A percentile compares a stretch with the other conserved stretches of the same genome.
Conservation (phyloP, 2,797 vertebrate genomes). For the Enteromius mattozi region DNA sequence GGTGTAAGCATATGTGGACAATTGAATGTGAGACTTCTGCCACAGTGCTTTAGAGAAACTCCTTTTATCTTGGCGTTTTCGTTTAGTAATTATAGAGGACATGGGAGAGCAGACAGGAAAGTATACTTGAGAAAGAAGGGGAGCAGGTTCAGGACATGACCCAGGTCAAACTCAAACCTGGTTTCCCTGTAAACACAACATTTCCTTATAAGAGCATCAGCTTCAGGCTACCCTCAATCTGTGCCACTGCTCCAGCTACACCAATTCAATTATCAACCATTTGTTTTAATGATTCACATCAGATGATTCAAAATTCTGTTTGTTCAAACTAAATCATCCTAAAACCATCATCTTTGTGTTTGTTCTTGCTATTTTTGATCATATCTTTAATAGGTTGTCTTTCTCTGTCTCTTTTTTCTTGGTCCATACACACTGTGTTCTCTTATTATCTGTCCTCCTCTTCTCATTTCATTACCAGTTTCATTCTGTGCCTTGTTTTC, state of each 20-base stretch:
- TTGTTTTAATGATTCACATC: background rate
- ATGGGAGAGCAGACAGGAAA: background rate
- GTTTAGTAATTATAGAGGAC: background rate
- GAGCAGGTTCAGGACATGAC: background rate
- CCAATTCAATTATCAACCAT: background rate
- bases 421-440: background rate
- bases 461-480: slow-evolving; percentile 16
- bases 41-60: background rate
- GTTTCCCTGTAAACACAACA: background rate
- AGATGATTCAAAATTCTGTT: background rate
- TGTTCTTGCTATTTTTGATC: background rate
- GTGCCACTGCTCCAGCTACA: background rate
- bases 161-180: background rate
- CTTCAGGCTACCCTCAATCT: background rate
- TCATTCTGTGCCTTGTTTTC: background rate
- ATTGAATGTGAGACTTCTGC: background rate
- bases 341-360: background rate
- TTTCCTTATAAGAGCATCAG: background rate
- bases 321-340: background rate
- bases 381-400: background rate
- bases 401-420: background rate
- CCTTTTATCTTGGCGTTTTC: background rate
- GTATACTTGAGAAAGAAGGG: background rate
- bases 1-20: background rate
- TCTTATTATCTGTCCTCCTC: background rate